Evolutionary conservation across 2,888 invertebrate species (phyloP).

Genomic region (Spilosoma lubricipeda): DNA sequence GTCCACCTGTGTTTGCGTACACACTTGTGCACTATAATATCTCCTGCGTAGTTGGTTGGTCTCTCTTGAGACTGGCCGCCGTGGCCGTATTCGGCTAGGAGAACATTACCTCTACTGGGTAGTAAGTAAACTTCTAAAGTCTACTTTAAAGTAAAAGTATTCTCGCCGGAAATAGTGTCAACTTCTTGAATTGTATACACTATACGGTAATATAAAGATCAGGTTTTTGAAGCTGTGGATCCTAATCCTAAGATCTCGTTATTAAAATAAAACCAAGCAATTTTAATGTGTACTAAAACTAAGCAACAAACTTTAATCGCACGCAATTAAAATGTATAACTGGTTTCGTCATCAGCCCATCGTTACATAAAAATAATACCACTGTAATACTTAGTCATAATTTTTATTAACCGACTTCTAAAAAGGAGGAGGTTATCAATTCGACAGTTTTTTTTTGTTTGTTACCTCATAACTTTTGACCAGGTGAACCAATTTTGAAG

Average conservation of each 20-base stretch:
- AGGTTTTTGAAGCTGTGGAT: background rate
- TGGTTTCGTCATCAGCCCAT: background rate
- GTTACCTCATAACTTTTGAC: too few relatives aligned
- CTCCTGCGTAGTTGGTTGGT: too few relatives aligned
- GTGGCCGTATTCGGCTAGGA: too few relatives aligned
- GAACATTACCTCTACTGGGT: too few relatives aligned
- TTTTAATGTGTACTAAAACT: background rate
- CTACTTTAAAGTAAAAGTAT: background rate
- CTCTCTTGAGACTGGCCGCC: too few relatives aligned
- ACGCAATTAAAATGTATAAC: background rate
- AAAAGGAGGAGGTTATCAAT: too few relatives aligned
- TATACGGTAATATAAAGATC: background rate
- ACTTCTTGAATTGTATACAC: background rate
- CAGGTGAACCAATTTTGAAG: too few relatives aligned
- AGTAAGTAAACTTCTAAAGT: background rate
- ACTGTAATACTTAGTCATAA: too few relatives aligned
- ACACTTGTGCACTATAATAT: too few relatives aligned
- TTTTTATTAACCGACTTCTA: too few relatives aligned
- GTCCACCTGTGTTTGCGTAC: too few relatives aligned
- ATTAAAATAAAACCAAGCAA: background rate
- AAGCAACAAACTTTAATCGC: background rate
- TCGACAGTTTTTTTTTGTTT: too few relatives aligned
- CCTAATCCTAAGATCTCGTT: background rate
- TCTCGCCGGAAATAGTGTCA: background rate
- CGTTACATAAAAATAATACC: background rate